Base-by-base conservation (phyloP, 2,888 invertebrate species). In the Rhagophthalmus giganteus region DNA sequence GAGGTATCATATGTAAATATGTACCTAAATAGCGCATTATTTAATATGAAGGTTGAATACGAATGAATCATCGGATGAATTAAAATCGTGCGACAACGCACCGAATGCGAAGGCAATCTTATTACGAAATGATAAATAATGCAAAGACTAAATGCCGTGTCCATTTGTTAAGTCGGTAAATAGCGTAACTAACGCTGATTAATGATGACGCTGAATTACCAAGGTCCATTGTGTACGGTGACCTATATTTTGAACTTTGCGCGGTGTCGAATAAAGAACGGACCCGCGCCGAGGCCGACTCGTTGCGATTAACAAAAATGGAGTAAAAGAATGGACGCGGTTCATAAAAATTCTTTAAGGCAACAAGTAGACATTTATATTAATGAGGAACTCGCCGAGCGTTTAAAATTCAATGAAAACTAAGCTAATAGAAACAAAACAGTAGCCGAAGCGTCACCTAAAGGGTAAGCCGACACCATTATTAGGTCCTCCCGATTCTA, bases 401-500 rank as follows among this genome's bases (percentile, higher is more conserved):
- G n/a, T n/a, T n/a, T n/a, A n/a, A n/a, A n/a, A n/a, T n/a, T 5
- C 7, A 20, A 20, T 20, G 7, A 20, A 20, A 20, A 20, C 20
- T 20, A 7, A 20, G 7, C 3, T 20, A 7, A 5, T 13, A 33
- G n/a, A 26, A 10, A 25, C 11, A 13, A 37, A 14, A 8, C 14
- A 24, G 25, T 6, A 14, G 28, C 5, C 9, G 28, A 16, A 40
- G 10, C 16, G 39, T 16, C 31, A 16, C 31, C 15, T 16, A 31
- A 40, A 30, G 30, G 30, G 11, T 20, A 30, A 16, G n/a, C 16
- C 28, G 28, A 39, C 16, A 14, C 20, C 24, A 41, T 41, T 39
- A 51, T 51, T 51, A 47, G 24, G 31, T 27, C 35, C 35, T 52
- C 14, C 32, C 33, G 16, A 48, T 53, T 53, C 53, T 33, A 48